Conservation (phyloP, 1,140 invertebrate species). For the Bombus huntii region DNA sequence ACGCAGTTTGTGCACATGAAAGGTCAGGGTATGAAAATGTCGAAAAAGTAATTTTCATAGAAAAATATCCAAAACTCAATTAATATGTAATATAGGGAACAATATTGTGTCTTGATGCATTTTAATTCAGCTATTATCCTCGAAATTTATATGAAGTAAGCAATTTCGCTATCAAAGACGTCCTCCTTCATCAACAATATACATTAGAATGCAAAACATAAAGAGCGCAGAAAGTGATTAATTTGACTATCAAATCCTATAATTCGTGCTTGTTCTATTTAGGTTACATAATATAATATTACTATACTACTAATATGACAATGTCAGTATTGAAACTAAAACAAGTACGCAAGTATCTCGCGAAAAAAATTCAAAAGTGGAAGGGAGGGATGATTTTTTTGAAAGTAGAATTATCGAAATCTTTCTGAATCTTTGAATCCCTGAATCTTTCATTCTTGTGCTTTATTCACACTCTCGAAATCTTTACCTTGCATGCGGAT, state of each 20-base stretch:
- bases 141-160: not conserved
- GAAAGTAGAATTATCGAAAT: not conserved
- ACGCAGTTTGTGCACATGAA: too few relatives aligned
- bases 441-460: not conserved
- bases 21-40: not conserved
- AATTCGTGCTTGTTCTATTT: not conserved
- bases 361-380: not conserved
- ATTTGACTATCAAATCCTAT: not conserved
- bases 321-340: conserved; percentile 14
- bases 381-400: not conserved
- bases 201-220: conserved; percentile 16
- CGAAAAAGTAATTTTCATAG: not conserved
- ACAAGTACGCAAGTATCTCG: not conserved
- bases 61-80: not conserved
- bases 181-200: too few relatives aligned
- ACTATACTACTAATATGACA: too few relatives aligned
- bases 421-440: too few relatives aligned
- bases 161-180: not conserved
- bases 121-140: not conserved
- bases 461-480: not conserved
- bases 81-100: not conserved
- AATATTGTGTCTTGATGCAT: not conserved
- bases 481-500: not conserved
- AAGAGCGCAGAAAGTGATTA: not conserved
- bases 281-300: not conserved